These are phyloP conservation scores for Urocitellus parryii DNA, from an alignment of 2,113 vertebrate species.

Conservation along the genomic window DNA sequence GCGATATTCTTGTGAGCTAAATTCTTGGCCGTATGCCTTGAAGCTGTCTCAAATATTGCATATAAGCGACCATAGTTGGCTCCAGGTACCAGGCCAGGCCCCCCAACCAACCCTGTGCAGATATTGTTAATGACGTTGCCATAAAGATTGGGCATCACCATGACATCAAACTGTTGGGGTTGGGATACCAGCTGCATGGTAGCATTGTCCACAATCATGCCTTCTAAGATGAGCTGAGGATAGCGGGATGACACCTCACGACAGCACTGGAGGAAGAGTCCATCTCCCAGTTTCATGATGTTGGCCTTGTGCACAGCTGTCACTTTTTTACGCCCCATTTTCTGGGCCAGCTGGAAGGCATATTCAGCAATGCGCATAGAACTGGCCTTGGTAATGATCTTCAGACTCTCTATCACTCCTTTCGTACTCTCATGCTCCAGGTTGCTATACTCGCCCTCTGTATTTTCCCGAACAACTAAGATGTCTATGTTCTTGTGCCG, in stretches of 20 bases:
- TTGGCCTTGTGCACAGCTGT: slow-evolving; percentile 92
- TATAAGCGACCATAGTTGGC: slow-evolving; percentile 88
- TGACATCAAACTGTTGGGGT: slow-evolving; percentile 93
- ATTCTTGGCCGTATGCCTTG: slow-evolving; percentile 89
- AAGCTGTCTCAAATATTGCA: slow-evolving; percentile 91
- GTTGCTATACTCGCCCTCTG: slow-evolving; percentile 94
- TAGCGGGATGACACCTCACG: slow-evolving; percentile 90
- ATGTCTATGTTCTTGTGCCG: slow-evolving; percentile 91
- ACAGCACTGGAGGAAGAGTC: slow-evolving; percentile 92
- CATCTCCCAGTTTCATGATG: slow-evolving; percentile 92
- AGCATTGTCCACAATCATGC: slow-evolving; percentile 92
- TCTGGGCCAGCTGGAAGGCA: slow-evolving; percentile 89
- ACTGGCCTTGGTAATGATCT: slow-evolving; percentile 91
- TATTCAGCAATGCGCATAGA: slow-evolving; percentile 90
- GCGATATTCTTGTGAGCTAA: slow-evolving; percentile 89
- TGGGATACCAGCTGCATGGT: slow-evolving; percentile 92
- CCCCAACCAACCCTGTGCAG: slow-evolving; percentile 91
- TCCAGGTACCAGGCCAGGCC: slow-evolving; percentile 87
- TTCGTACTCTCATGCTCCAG: slow-evolving; percentile 92
- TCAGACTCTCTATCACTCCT: slow-evolving; percentile 91
- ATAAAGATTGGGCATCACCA: slow-evolving; percentile 94
- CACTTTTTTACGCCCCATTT: slow-evolving; percentile 88
- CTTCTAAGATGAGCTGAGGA: slow-evolving; percentile 90
- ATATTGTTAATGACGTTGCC: slow-evolving; percentile 92
- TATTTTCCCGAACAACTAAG: slow-evolving; percentile 93